Evolutionary conservation across 2,797 vertebrate species (phyloP), one percentile per base, ranked within the genome.

Genomic region (Channallabes apus): DNA sequence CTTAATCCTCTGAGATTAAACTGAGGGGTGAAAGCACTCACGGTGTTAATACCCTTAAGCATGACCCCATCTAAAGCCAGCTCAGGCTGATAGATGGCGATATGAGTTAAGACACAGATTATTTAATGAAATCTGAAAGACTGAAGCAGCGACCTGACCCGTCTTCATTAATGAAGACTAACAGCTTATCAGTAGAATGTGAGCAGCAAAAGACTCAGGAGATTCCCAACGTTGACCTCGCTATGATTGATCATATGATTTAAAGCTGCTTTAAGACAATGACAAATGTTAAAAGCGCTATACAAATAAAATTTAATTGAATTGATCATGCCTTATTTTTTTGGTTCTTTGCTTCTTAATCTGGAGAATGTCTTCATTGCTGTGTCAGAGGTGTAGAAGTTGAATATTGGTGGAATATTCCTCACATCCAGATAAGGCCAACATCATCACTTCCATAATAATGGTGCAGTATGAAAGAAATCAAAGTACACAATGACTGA

Each of bases 1-100:
- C 58, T 38, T 20, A 58, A n/a, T 24, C 76, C 58, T 38, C 76
- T 61, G 76, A 35, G 72, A 77, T 77, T 77, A 77, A 77, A 35
- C 27, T 38, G 54, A 24, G 61, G 56, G 29, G 29, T 59, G 29
- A 78, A 61, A 78, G 29, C 11, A 12, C 58, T 46, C 12, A 27
- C 6, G 14, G 78, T 51, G 59, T 15, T 65, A 80, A 65, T 46
- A 51, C 11, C 61, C 41, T 80, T 59, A 46, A 80, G 64, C 78
- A 41, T 27, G 78, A 65, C 51, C 78, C 22, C 59, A 17, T 64
- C 18, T 15, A 12, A 46, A 51, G 15, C 38, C 78, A 29, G 20
- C 27, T 65, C 35, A 12, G 59, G 20, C 61, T 65, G 61, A 80
- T n/a, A 27, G 59, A 18, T 20, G 24, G 6, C 27, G 15, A 46